Conservation (phyloP, 1,140 invertebrate species). For the Drosophila subpulchrella region DNA sequence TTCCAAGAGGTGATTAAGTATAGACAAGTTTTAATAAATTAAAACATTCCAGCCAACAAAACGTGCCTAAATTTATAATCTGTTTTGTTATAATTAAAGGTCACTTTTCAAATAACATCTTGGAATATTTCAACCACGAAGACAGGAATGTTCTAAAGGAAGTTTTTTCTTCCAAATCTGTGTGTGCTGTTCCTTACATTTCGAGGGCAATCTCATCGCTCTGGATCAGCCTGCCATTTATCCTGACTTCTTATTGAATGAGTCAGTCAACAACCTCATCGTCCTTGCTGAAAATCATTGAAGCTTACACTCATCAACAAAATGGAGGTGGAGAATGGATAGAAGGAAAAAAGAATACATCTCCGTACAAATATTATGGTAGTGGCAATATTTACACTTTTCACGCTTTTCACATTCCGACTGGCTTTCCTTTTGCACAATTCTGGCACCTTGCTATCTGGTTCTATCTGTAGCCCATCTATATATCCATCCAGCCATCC, state of each 20-base stretch:
- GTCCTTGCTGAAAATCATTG: conserved; percentile 38
- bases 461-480: background rate
- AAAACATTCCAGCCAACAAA: no score
- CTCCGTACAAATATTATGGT: conserved; percentile 64
- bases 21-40: no score
- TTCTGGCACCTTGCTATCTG: conserved; percentile 39
- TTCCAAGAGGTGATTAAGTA: no score
- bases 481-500: conserved; percentile 12
- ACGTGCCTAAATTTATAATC: no score
- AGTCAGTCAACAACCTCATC: conserved; percentile 33
- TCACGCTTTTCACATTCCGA: conserved; percentile 59
- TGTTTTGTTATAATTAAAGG: no score
- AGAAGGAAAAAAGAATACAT: conserved; percentile 35
- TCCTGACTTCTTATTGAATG: conserved; percentile 22
- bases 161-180: no score
- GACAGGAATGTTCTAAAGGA: no score
- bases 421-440: conserved; percentile 58
- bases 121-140: no score
- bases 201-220: background rate
- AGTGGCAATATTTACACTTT: conserved; percentile 73
- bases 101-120: no score
- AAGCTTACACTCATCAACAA: conserved; percentile 71
- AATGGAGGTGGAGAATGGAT: conserved; percentile 42
- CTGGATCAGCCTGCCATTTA: conserved; percentile 11
- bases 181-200: background rate